Percentiles rank a stretch among this genome's conserved stretches.
phyloP scores from a whole-genome alignment of 2,797 vertebrate genomes.

The Channa striata region DNA sequence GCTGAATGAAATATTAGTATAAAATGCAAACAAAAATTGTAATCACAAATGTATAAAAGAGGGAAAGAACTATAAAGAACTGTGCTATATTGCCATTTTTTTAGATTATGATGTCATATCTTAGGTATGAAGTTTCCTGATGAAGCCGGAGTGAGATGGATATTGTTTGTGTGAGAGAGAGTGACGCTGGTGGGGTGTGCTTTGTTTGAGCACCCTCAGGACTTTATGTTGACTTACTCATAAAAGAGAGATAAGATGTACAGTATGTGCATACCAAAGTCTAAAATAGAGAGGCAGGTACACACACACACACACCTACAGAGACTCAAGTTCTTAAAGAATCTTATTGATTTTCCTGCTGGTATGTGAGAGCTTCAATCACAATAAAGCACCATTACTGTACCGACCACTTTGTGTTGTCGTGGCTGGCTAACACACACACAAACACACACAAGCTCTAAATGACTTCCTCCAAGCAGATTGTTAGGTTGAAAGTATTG shows the following conservation, averaged over 20 bases:
- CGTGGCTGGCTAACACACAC: constrained; percentile 43
- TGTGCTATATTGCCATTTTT: constrained; percentile 54
- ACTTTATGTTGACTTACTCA: constrained; percentile 41
- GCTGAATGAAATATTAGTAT: constrained; percentile 39
- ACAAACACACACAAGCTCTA: constrained; percentile 18
- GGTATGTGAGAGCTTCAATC: constrained; percentile 69
- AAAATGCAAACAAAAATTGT: constrained; percentile 52
- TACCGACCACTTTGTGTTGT: constrained; percentile 59
- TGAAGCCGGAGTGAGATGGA: constrained; percentile 4
- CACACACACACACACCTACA: constrained; percentile 26
- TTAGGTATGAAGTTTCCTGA: constrained; percentile 46
- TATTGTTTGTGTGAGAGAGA: background rate
- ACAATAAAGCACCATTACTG: constrained; percentile 75
- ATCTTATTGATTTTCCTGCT: constrained; percentile 73
- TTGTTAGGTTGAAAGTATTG: constrained; percentile 61
- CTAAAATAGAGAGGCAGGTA: constrained; percentile 12
- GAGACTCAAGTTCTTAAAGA: constrained; percentile 47
- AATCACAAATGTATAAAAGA: constrained; percentile 45
- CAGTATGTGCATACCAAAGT: constrained; percentile 5
- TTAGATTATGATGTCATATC: constrained; percentile 50
- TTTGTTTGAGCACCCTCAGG: constrained; percentile 20
- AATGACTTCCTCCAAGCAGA: constrained; percentile 52
- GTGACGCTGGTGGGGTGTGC: background rate
- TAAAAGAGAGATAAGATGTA: constrained; percentile 40
- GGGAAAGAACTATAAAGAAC: constrained; percentile 58